Conservation (phyloP, 1,140 invertebrate species). For the Eriocheir sinensis region DNA sequence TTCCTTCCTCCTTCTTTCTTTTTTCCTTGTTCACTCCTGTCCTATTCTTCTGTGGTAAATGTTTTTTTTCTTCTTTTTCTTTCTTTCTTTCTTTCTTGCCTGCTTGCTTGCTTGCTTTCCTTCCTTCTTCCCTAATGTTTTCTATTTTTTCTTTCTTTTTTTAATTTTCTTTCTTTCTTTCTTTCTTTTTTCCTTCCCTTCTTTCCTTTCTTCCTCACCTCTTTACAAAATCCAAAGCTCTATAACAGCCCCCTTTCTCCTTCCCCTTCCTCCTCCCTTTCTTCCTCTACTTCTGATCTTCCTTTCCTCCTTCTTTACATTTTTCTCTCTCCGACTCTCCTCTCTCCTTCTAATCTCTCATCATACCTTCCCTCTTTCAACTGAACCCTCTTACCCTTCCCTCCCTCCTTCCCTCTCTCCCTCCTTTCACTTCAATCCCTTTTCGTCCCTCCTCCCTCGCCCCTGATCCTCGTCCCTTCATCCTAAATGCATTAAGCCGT, state of each 20-base stretch:
- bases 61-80: too few relatives aligned
- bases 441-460: constrained; percentile 5
- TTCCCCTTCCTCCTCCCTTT: neutral
- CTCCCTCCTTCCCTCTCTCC: neutral
- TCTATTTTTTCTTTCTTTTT: neutral
- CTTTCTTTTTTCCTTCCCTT: neutral
- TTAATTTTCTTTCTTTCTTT: neutral
- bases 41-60: too few relatives aligned
- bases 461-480: neutral
- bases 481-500: constrained; percentile 20
- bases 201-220: neutral
- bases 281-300: neutral
- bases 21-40: neutral
- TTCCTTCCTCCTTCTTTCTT: neutral
- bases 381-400: too few relatives aligned
- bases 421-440: neutral
- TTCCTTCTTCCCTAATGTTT: too few relatives aligned
- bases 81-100: too few relatives aligned
- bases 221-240: too few relatives aligned
- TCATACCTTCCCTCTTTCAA: neutral
- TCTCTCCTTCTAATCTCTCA: too few relatives aligned
- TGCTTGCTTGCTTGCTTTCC: too few relatives aligned
- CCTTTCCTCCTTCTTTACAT: neutral
- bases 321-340: neutral
- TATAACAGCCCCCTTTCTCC: neutral